Percentiles rank a stretch among this genome's conserved stretches.
Conservation (phyloP, 2,888 invertebrate genomes). For the Netelia melanura region DNA sequence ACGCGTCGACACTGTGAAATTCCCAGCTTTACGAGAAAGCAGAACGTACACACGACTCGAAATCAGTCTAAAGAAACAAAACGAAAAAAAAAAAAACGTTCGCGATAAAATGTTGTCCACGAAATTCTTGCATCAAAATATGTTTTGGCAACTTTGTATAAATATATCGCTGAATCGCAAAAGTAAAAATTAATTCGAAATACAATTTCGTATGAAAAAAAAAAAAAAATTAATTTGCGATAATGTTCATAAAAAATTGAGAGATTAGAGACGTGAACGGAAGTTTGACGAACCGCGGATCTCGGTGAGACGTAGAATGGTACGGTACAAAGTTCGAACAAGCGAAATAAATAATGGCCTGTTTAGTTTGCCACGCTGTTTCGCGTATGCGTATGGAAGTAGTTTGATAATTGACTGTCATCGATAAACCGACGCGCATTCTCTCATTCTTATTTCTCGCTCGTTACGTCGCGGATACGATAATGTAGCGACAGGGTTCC, state of each 20-base stretch:
- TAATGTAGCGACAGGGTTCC: slow-evolving; percentile 34
- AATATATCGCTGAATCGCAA: background rate
- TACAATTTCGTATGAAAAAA: too few relatives aligned
- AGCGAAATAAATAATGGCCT: slow-evolving; percentile 63
- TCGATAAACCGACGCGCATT: slow-evolving; percentile 72
- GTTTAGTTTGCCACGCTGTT: slow-evolving; percentile 52
- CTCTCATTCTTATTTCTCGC: slow-evolving; percentile 70
- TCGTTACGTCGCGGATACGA: slow-evolving; percentile 17
- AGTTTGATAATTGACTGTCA: slow-evolving; percentile 71
- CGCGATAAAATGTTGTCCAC: background rate
- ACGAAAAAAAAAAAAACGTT: background rate
- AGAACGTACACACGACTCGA: background rate
- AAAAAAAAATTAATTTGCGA: too few relatives aligned
- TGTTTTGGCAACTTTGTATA: background rate
- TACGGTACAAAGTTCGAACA: slow-evolving; percentile 71
- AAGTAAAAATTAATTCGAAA: too few relatives aligned
- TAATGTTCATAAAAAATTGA: background rate
- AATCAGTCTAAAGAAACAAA: background rate
- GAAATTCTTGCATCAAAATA: background rate
- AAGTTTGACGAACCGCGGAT: background rate
- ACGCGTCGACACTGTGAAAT: background rate
- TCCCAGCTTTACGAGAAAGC: background rate
- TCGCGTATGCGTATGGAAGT: slow-evolving; percentile 14
- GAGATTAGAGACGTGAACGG: background rate
- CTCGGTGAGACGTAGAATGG: slow-evolving; percentile 37